Base-by-base conservation (phyloP, 1,140 invertebrate genomes). In the Bombus impatiens region DNA sequence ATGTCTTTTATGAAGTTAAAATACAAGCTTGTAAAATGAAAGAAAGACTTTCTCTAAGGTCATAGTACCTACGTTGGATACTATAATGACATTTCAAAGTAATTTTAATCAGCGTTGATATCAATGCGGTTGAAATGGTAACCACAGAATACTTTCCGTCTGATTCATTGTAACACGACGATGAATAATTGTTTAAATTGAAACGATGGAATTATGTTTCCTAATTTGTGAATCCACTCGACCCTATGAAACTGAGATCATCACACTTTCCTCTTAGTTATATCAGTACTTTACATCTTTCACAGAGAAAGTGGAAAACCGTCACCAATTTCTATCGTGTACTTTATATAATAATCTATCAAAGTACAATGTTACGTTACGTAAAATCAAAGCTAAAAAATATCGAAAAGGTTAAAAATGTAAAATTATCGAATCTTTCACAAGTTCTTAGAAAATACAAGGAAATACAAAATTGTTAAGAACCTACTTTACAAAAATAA, bases 211-310 rank as follows among this genome's bases (percentile, higher is more conserved):
- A 90, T 92, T 88, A 88, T 91, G 86, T 94, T 94, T 93, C 91
- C 93, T 93, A 94, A 94, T 93, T 94, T 92, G 84, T 91, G 91
- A 86, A 92, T 92, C 87, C 88, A 89, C 79, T 89, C 90, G 90
- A 90, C 89, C 87, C 85, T 82, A 87, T 68, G 35, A 57, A 82
- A 82, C 44, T 53, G 81, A 87, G 88, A 82, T 89, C 88, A 89
- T 84, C 82, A 71, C 40, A 84, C 85, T 87, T 80, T 81, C 40
- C 47, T 42, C 59, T 57, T 62, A 42, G 68, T 42, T 78, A 59
- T n/a, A 37, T 28, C 57, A 35, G 13, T 32, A 40, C 13, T 47
- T 77, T 67, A 22, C 47, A 22, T 53, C 18, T 74, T 76, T n/a
- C 18, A 53, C 18, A 25, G n/a, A 59, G 47, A 79, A 44, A 67